A percentile compares a stretch with the other conserved stretches of the same genome.
Evolutionary conservation across 2,797 vertebrate genomes (phyloP).

Genomic region (Thunnus albacares): DNA sequence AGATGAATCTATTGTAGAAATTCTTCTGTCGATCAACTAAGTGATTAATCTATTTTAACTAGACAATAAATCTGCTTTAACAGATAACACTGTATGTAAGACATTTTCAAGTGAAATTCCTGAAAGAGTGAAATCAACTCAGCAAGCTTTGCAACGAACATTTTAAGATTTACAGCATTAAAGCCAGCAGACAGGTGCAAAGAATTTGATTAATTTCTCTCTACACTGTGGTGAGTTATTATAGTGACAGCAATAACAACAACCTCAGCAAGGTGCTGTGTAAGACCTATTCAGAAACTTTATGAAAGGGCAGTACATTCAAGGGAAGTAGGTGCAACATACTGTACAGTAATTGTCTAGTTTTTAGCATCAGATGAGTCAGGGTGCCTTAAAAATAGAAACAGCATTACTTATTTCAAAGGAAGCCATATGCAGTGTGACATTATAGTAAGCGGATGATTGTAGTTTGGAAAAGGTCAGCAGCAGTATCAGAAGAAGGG

Average conservation of each 20-base stretch:
- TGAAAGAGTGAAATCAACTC: neutral
- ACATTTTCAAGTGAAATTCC: neutral
- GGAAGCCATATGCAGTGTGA: conserved; percentile 27
- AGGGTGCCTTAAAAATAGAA: conserved; percentile 17
- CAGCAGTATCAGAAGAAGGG: conserved; percentile 32
- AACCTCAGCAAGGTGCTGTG: conserved; percentile 8
- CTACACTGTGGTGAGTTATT: neutral
- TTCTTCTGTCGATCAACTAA: neutral
- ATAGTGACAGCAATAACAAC: conserved; percentile 15
- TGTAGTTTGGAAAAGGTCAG: conserved; percentile 54
- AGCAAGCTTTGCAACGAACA: conserved; percentile 1
- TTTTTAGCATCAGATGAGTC: conserved; percentile 13
- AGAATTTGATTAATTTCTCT: neutral
- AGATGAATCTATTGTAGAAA: neutral
- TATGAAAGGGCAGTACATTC: conserved; percentile 12
- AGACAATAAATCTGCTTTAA: too few relatives aligned
- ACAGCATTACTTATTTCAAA: conserved; percentile 34
- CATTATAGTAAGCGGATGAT: conserved; percentile 38
- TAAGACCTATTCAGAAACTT: neutral
- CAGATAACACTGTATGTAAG: neutral
- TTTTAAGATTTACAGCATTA: neutral
- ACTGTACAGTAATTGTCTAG: neutral
- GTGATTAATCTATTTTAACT: neutral
- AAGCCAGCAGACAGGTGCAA: neutral
- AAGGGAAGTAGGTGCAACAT: neutral